Base-by-base conservation (phyloP, 2,113 vertebrate genomes). In the Gambusia affinis region DNA sequence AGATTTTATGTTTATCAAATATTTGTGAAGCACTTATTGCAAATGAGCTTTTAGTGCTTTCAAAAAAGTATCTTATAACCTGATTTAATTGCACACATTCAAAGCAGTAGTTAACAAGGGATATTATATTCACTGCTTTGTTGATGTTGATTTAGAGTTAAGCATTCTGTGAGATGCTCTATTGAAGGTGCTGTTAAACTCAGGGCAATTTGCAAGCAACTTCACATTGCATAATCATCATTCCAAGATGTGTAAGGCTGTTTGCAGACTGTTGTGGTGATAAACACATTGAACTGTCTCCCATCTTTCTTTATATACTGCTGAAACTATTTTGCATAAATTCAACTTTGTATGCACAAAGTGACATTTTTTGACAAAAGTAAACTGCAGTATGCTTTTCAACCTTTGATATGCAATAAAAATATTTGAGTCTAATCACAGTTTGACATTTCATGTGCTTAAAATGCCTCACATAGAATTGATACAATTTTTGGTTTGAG, bases 391-490 rank as follows among this genome's bases (percentile, higher is more conserved):
- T 19, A 54, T 24, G 17, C 22, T 24, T 22, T 24, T 22, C 22
- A 22, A 24, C 22, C 1, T 54, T 24, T 24, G 19, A 54, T 3
- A 4, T 54, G 5, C 22, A 24, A 57, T 57, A 11, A 19, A 8
- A 24, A 57, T 57, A 54, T 54, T 54, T 22, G 22, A 24, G 17
- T 54, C 57, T 70, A 81, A 71, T 62, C 66, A 73, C 42, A 47
- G 47, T 74, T 60, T 70, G 72, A 73, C 33, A 8, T 0, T 64
- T 64, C 64, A 35, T 80, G 72, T 29, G 62, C 42, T 73, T 42
- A 86, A 85, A 73, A 64, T 84, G 72, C 72, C 71, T 60, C 76
- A 87, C 88, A 90, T 81, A 73, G 67, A 62, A 76, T 73, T 42
- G 27, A 10, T 65, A 5, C 37, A 4, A 42, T 42, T 8, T 71